phyloP scores from a whole-genome alignment of 2,888 invertebrate species.

The Cerastis rubricosa region DNA sequence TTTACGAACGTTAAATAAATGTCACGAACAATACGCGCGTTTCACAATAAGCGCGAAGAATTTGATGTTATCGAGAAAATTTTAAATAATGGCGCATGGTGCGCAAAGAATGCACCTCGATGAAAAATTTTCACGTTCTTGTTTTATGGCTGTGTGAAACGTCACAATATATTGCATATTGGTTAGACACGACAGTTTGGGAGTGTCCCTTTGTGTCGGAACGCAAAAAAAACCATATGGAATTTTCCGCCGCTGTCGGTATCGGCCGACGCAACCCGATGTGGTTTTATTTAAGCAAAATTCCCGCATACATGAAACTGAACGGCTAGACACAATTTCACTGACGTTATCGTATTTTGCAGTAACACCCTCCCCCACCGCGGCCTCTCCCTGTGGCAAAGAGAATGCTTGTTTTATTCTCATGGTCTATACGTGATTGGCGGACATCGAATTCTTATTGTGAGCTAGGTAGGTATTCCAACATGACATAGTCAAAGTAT shows the following conservation, averaged over 20 bases:
- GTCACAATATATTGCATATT: constrained; percentile 11
- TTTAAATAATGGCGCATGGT: constrained; percentile 1
- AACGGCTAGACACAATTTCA: constrained; percentile 73
- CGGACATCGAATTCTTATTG: constrained; percentile 73
- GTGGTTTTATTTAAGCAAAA: constrained; percentile 71
- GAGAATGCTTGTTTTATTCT: constrained; percentile 75
- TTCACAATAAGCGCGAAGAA: constrained; percentile 3
- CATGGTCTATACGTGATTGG: constrained; percentile 75
- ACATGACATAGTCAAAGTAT: constrained; percentile 55
- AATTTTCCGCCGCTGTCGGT: constrained; percentile 63
- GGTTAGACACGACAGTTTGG: constrained; percentile 33
- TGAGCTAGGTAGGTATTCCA: constrained; percentile 55
- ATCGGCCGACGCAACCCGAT: constrained; percentile 58
- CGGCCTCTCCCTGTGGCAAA: constrained; percentile 68
- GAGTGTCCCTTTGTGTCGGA: constrained; percentile 24
- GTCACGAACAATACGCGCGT: not conserved
- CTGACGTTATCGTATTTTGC: constrained; percentile 75
- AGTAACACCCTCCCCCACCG: constrained; percentile 55
- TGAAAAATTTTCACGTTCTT: constrained; percentile 9
- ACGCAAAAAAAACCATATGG: constrained; percentile 39
- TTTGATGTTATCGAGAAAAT: constrained; percentile 13
- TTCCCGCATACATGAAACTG: constrained; percentile 70
- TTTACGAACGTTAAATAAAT: constrained; percentile 9
- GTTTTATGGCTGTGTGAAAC: constrained; percentile 14
- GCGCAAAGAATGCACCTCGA: not conserved